These are phyloP conservation scores for Tricholauxania praeusta DNA, from an alignment of 2,888 invertebrate genomes.

Conservation along the genomic window DNA sequence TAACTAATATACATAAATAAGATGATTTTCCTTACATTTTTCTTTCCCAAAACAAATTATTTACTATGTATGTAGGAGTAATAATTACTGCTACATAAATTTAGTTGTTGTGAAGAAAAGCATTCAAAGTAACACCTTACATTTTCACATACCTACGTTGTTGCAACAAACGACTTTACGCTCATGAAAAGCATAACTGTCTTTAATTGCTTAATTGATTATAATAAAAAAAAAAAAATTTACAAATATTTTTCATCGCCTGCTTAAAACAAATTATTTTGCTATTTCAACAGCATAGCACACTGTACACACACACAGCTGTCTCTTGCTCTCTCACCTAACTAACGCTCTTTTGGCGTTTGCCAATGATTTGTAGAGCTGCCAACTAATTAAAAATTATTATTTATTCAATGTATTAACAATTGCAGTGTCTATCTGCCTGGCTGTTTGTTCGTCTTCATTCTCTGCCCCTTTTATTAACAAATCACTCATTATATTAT, in stretches of 20 bases:
- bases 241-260: background rate
- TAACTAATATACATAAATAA: no score
- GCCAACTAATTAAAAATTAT: no score
- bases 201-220: slow-evolving; percentile 26
- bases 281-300: slow-evolving; percentile 11
- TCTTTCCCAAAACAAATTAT: no score
- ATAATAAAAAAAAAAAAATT: background rate
- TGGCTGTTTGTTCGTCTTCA: background rate
- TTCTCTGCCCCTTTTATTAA: background rate
- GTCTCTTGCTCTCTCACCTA: background rate
- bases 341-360: background rate
- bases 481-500: slow-evolving; percentile 21
- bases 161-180: background rate
- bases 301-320: background rate
- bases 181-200: slow-evolving; percentile 20
- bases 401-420: no score
- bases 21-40: no score
- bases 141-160: no score
- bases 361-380: background rate
- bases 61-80: no score
- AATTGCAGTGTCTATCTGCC: background rate
- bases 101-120: no score
- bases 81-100: no score
- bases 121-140: no score
- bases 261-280: slow-evolving; percentile 26